These are phyloP conservation scores for Lamellibrachia satsuma DNA, from an alignment of 2,888 invertebrate species.

Conservation along the genomic window DNA sequence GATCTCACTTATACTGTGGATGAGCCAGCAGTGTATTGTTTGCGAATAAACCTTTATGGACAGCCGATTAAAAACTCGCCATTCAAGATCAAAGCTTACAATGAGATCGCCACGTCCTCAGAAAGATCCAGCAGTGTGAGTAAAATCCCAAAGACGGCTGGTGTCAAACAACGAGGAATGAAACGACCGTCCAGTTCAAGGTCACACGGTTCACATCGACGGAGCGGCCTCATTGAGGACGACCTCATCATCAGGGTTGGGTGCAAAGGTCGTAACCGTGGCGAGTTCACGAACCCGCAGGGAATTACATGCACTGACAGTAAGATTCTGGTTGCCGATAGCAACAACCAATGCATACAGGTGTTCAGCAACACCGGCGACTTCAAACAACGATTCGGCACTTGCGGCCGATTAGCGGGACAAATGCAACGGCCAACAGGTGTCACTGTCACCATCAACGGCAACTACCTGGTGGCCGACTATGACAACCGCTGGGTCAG, in stretches of 20 bases:
- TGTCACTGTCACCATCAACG: conserved; percentile 66
- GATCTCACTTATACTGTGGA: conserved; percentile 65
- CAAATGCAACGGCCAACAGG: conserved; percentile 70
- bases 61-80: conserved; percentile 67
- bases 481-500: conserved; percentile 70
- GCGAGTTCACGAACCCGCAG: conserved; percentile 70
- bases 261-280: conserved; percentile 67
- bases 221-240: conserved; percentile 66
- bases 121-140: conserved; percentile 34
- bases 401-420: conserved; percentile 67
- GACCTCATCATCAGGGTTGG: conserved; percentile 68
- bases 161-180: conserved; percentile 63
- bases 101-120: conserved; percentile 37
- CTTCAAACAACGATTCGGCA: conserved; percentile 51
- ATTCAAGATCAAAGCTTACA: conserved; percentile 62
- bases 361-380: conserved; percentile 21
- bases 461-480: conserved; percentile 69
- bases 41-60: conserved; percentile 65
- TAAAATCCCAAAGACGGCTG: conserved; percentile 61
- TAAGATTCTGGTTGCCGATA: conserved; percentile 67
- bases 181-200: conserved; percentile 65
- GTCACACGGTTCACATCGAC: conserved; percentile 64
- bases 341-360: conserved; percentile 67
- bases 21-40: conserved; percentile 62
- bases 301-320: conserved; percentile 65